A percentile compares a stretch with the other conserved stretches of the same genome.
These are phyloP conservation scores for Volucella inflata DNA, from an alignment of 2,888 invertebrate genomes.

Conservation along the genomic window DNA sequence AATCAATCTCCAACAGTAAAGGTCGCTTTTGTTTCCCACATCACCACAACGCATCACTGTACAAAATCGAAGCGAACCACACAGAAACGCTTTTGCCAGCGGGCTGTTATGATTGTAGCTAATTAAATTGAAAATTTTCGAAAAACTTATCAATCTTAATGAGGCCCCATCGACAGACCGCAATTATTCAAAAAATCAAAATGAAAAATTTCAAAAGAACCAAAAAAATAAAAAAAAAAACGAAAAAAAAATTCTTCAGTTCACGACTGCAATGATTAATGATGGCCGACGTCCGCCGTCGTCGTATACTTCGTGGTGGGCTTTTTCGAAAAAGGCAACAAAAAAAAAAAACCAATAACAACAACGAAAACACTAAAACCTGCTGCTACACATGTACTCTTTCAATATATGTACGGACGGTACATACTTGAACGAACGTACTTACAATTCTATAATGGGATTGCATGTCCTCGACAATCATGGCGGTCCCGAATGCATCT, in stretches of 20 bases:
- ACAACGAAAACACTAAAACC: constrained; percentile 22
- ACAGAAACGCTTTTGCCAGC: constrained; percentile 78
- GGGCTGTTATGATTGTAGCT: constrained; percentile 82
- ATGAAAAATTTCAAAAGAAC: constrained; percentile 65
- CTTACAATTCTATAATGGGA: constrained; percentile 63
- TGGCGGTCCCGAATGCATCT: constrained; percentile 70
- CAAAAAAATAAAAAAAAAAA: constrained; percentile 21
- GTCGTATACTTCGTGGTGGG: constrained; percentile 65
- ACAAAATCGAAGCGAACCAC: constrained; percentile 48
- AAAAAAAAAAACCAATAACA: constrained; percentile 5
- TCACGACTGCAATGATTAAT: constrained; percentile 74
- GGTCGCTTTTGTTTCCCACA: constrained; percentile 64
- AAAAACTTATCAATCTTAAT: constrained; percentile 82
- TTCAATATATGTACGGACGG: not conserved
- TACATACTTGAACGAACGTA: constrained; percentile 53
- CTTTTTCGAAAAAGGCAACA: constrained; percentile 51
- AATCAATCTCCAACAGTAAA: constrained; percentile 12
- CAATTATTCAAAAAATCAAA: constrained; percentile 76
- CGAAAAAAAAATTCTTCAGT: constrained; percentile 21
- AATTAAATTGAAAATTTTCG: constrained; percentile 83
- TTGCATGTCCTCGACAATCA: constrained; percentile 74
- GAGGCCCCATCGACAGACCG: constrained; percentile 75
- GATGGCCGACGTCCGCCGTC: constrained; percentile 55
- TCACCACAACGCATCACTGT: constrained; percentile 46
- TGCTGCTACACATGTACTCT: constrained; percentile 37